Evolutionary conservation across 2,797 vertebrate genomes (phyloP).

Genomic region (Rousettus madagascariensis): DNA sequence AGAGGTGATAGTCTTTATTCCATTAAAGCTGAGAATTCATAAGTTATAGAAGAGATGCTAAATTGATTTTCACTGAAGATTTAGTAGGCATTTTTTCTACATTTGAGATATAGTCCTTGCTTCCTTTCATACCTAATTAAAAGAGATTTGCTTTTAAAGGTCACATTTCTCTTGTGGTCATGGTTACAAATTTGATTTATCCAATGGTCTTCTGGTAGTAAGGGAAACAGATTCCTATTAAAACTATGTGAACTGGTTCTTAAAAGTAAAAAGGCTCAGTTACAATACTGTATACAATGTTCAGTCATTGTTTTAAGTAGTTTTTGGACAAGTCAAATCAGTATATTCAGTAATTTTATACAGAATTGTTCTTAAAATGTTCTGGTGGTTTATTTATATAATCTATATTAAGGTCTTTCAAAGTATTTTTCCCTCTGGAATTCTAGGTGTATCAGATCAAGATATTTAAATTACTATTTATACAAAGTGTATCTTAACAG

Average conservation of each 20-base stretch:
- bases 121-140: not conserved
- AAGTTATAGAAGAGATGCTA: not conserved
- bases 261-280: not conserved
- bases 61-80: slow-evolving; percentile 5
- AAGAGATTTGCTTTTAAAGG: slow-evolving; percentile 10
- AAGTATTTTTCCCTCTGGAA: not conserved
- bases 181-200: slow-evolving; percentile 45
- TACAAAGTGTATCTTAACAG: not conserved
- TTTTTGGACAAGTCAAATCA: not conserved
- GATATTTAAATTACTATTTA: not conserved
- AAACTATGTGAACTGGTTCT: not conserved
- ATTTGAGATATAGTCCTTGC: not conserved
- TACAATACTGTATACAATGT: not conserved
- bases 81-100: not conserved
- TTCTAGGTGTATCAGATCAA: slow-evolving; percentile 18
- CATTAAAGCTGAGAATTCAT: not conserved
- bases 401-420: not conserved
- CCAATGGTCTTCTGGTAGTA: slow-evolving; percentile 6
- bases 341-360: slow-evolving; percentile 19
- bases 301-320: not conserved
- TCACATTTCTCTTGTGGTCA: not conserved
- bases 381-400: not conserved
- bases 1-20: slow-evolving; percentile 4
- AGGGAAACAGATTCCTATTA: slow-evolving; percentile 15
- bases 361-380: not conserved